Conservation (phyloP, 2,888 invertebrate species). For the Luperina nickerlii region DNA sequence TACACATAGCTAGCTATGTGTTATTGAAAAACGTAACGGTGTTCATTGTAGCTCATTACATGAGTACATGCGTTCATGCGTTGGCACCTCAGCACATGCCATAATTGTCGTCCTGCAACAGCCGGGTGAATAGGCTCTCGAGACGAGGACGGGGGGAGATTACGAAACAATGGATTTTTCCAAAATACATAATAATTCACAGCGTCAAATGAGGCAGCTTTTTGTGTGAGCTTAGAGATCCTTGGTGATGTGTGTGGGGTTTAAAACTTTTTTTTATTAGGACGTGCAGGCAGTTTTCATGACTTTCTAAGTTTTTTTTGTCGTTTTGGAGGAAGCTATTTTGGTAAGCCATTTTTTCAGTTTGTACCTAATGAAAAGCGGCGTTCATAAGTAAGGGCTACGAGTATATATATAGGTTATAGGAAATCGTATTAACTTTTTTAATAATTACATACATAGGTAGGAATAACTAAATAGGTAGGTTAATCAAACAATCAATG, state of each 20-base stretch:
- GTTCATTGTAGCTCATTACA: constrained; percentile 78
- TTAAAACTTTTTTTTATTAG: constrained; percentile 22
- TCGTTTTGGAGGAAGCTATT: not conserved
- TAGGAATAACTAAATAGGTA: not conserved
- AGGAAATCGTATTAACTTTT: not conserved
- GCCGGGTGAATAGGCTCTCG: constrained; percentile 78
- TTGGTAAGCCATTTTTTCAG: not conserved
- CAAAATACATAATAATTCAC: constrained; percentile 90
- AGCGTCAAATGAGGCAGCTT: constrained; percentile 87
- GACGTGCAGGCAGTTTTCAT: not conserved
- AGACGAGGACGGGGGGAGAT: constrained; percentile 86
- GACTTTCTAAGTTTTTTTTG: not conserved
- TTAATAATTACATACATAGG: not conserved
- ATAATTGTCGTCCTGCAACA: constrained; percentile 75
- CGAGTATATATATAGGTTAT: not conserved
- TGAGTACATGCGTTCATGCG: constrained; percentile 79
- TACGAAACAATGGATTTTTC: constrained; percentile 89
- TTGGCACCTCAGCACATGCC: constrained; percentile 81
- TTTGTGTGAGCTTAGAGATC: constrained; percentile 83
- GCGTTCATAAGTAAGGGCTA: not conserved
- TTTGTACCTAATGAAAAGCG: not conserved
- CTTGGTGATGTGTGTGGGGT: constrained; percentile 49
- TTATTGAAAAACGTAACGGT: constrained; percentile 58
- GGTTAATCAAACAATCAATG: not conserved
- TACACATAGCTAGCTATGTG: constrained; percentile 25